Conservation (phyloP, 92 coral and sea anemone genomes). For the Pocillopora grandis region DNA sequence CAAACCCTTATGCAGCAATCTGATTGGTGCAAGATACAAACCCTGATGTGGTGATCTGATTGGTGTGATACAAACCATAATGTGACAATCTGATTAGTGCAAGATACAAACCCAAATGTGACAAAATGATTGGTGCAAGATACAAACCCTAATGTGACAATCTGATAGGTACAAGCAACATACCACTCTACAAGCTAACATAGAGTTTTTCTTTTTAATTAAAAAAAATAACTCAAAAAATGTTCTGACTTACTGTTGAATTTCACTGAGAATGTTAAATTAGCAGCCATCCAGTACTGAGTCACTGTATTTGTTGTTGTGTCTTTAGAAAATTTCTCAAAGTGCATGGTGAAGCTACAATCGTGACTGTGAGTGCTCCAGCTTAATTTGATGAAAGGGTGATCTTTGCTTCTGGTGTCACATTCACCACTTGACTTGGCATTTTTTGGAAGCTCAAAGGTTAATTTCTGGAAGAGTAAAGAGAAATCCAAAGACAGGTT, state of each 20-base stretch:
- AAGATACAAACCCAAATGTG: too few relatives aligned
- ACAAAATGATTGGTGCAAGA: too few relatives aligned
- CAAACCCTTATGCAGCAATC: too few relatives aligned
- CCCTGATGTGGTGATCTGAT: too few relatives aligned
- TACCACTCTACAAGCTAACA: too few relatives aligned
- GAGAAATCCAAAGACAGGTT: neutral
- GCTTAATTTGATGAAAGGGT: slow-evolving; percentile 7
- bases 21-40: too few relatives aligned
- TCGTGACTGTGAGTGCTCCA: slow-evolving; percentile 17
- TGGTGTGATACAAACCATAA: too few relatives aligned
- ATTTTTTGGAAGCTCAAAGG: slow-evolving; percentile 22
- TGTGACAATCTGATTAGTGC: too few relatives aligned
- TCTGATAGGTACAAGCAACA: too few relatives aligned
- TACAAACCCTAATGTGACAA: too few relatives aligned
- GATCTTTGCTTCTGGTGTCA: neutral
- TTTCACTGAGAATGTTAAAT: slow-evolving; percentile 20
- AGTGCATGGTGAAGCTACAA: slow-evolving; percentile 24
- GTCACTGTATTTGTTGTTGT: neutral
- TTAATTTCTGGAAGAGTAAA: neutral
- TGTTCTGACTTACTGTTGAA: neutral
- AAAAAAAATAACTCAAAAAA: neutral
- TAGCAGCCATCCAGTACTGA: slow-evolving; percentile 23
- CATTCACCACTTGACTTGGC: slow-evolving; percentile 45
- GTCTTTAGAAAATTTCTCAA: neutral
- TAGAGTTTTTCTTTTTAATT: too few relatives aligned